Base-by-base conservation (phyloP, 2,113 vertebrate genomes). In the Callionymus lyra region DNA sequence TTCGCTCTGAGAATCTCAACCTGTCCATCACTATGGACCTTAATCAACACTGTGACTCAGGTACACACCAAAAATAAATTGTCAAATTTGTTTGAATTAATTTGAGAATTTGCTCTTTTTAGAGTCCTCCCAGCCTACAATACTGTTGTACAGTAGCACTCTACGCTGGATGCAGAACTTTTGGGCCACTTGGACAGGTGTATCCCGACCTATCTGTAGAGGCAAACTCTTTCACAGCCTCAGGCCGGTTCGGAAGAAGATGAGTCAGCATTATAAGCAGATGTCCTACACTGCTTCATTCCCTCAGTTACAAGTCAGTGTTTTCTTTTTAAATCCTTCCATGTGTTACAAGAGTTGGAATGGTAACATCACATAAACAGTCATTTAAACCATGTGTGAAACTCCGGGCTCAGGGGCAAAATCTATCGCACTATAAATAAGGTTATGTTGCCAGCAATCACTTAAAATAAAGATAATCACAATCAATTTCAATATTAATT, bases 111-210 rank as follows among this genome's bases (percentile, higher is more conserved):
- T 41, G 35, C 3, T 43, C 21, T 6, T 31, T 14, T 36, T 43
- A 98, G 94, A 91, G 35, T 68, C 80, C 9, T 84, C 74, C 34
- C 88, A 92, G 80, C 94, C 93, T 15, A 87, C 84, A 70, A 91
- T 98, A 71, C 85, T 99, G 58, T 82, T 99, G 34, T 99, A 99
- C 64, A 98, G 95, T 82, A 97, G 91, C 82, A 99, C 95, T 1
- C 78, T 99, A 48, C 94, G 95, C 46, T 99, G 95, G 95, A 98
- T 99, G 94, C 95, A 99, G 67, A 99, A 98, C 79, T 99, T 99
- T 53, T 97, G 92, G 93, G 94, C 95, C 54, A 98, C 92, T 0
- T 97, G 93, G 93, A 97, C 90, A 47, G 89, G 88, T 0, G 89
- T 97, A 38, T 96, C 93, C 1, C 87, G 92, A 10, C 94, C 95